Percentiles rank a stretch among this genome's conserved stretches.
These are phyloP conservation scores for Euproctis similis DNA, from an alignment of 2,888 invertebrate genomes.

Conservation along the genomic window DNA sequence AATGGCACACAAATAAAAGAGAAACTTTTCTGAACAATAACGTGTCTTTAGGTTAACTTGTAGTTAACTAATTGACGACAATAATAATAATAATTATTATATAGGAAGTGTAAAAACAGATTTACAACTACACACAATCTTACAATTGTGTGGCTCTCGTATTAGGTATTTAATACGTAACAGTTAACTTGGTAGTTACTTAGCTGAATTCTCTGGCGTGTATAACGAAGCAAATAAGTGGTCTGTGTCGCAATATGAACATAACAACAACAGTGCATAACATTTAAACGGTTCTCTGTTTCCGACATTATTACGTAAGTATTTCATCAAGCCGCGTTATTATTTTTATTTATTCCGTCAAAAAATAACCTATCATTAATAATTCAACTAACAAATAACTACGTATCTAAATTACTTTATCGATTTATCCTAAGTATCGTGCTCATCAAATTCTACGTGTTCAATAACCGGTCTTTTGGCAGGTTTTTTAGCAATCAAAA, in stretches of 20 bases:
- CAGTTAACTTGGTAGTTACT: constrained; percentile 1
- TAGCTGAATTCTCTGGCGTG: constrained; percentile 14
- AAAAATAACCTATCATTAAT: background rate
- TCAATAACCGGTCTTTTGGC: background rate
- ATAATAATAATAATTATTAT: too few relatives aligned
- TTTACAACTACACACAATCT: too few relatives aligned
- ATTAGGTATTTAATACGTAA: too few relatives aligned
- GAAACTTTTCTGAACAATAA: too few relatives aligned
- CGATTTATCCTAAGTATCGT: background rate
- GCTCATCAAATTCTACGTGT: background rate
- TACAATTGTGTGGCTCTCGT: too few relatives aligned
- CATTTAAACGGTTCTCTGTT: constrained; percentile 20
- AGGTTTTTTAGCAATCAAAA: background rate
- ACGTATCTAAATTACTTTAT: constrained; percentile 5
- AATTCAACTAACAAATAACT: constrained; percentile 5
- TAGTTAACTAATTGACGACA: too few relatives aligned
- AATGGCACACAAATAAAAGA: too few relatives aligned
- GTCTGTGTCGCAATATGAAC: constrained; percentile 18
- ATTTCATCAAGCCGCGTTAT: background rate
- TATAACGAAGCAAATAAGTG: constrained; percentile 10
- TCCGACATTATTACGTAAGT: constrained; percentile 3
- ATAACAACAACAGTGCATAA: constrained; percentile 14
- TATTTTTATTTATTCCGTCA: background rate
- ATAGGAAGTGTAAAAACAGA: too few relatives aligned
- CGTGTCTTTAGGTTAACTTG: too few relatives aligned